phyloP scores from a whole-genome alignment of 2,888 invertebrate species.

The Drosophila yooni region DNA sequence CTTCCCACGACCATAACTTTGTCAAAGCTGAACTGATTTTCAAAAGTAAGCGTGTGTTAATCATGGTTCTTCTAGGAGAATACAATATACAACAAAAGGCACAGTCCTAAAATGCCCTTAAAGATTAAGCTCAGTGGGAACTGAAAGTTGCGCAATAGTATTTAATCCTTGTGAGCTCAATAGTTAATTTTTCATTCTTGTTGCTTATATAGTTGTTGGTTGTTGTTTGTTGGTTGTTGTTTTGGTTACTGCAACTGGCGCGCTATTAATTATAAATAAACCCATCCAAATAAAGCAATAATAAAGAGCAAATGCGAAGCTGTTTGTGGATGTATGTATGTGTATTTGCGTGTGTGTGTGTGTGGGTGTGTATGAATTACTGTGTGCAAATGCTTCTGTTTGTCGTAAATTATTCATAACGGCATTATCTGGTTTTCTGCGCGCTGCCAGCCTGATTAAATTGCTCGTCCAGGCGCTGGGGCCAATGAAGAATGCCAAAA shows the following conservation, averaged over 20 bases:
- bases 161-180: neutral
- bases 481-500: constrained; percentile 31
- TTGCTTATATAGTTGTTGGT: neutral
- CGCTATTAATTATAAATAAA: constrained; percentile 73
- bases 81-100: neutral
- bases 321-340: constrained; percentile 1
- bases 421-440: constrained; percentile 75
- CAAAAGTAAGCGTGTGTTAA: neutral
- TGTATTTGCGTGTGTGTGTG: constrained; percentile 5
- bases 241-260: constrained; percentile 23
- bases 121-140: neutral
- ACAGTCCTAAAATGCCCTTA: neutral
- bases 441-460: constrained; percentile 73
- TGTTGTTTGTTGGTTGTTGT: constrained; percentile 27
- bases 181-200: neutral
- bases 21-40: neutral
- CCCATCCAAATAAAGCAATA: constrained; percentile 44
- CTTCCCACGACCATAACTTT: no score
- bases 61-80: neutral
- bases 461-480: constrained; percentile 48
- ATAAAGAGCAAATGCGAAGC: constrained; percentile 36
- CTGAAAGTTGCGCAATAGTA: neutral
- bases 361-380: constrained; percentile 2
- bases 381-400: constrained; percentile 35
- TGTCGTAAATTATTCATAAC: constrained; percentile 76